Evolutionary conservation across 2,888 invertebrate genomes (phyloP), one percentile per base, ranked within the genome.

Genomic region (Onchidella celtica): DNA sequence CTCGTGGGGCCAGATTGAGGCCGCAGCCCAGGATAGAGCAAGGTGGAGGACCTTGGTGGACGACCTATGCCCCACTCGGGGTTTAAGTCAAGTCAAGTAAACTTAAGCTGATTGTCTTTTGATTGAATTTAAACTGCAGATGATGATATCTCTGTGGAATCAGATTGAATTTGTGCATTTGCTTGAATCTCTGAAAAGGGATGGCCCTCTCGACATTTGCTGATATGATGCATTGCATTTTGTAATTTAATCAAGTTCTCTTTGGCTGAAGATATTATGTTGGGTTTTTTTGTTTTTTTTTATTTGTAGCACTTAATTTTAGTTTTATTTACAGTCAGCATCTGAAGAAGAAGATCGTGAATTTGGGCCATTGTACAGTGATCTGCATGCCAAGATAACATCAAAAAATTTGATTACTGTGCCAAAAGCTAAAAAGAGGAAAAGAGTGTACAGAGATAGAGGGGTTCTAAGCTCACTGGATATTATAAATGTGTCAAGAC

Each of bases 341-440:
- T 21, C 9, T 32, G 57, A 29, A 34, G 47, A 40, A 47, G 55
- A 38, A 69, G 40, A 24, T 14, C 36, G 57, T 24, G 36, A 59
- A 73, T 36, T 24, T 59, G 61, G 34, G 24, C 34, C 57, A 57
- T 14, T 6, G 29, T 72, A 72, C 72, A 72, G 36, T 36, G 34
- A 32, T 36, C n/a, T 59, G 38, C 24, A 27, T 9, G n/a, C n/a
- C 34, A 73, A 61, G 24, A 57, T 59, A 27, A n/a, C 73, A 4
- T 36, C 59, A n/a, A 38, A 36, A 36, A 61, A 11, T 24, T n/a
- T 17, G 21, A n/a, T 14, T 9, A 36, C 0, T 9, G 32, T 57
- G n/a, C 59, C 73, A 38, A 38, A 73, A 36, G 24, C 59, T 24
- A 73, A 61, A 59, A 73, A 14, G 27, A 61, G 27, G 6, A 2